These are phyloP conservation scores for Ctenopoma multispine DNA, from an alignment of 2,797 vertebrate species.

Conservation along the genomic window DNA sequence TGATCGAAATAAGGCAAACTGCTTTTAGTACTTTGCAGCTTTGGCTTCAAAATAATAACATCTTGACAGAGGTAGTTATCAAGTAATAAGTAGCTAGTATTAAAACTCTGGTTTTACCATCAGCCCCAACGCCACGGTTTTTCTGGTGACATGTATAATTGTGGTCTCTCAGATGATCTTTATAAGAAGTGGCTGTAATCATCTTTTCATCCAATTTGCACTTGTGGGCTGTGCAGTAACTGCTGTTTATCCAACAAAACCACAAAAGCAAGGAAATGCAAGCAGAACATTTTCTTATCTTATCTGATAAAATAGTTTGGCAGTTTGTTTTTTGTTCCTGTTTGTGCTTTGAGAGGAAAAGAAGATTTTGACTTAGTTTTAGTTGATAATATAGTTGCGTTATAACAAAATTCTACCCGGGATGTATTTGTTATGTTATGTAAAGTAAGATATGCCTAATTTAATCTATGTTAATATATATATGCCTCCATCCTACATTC, in stretches of 20 bases:
- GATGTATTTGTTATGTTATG: neutral
- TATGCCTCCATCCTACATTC: too few relatives aligned
- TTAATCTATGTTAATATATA: too few relatives aligned
- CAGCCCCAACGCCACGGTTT: neutral
- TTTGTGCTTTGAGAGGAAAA: neutral
- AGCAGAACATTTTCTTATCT: conserved; percentile 1
- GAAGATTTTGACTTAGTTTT: neutral
- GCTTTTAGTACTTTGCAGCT: neutral
- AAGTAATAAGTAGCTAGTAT: neutral
- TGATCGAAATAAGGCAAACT: neutral
- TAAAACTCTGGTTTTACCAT: neutral
- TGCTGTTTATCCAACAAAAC: conserved; percentile 4
- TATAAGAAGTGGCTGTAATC: conserved; percentile 4
- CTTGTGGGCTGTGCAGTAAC: neutral
- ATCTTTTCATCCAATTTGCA: conserved; percentile 9
- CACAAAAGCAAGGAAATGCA: neutral
- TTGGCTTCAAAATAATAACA: neutral
- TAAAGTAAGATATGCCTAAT: neutral
- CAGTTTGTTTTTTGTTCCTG: neutral
- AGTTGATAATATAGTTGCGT: neutral
- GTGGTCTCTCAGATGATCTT: neutral
- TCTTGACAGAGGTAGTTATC: conserved; percentile 2
- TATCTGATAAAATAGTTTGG: neutral
- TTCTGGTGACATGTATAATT: neutral
- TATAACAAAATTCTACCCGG: neutral